phyloP scores from a whole-genome alignment of 1,140 invertebrate genomes.

The Drosophila fuyamai region DNA sequence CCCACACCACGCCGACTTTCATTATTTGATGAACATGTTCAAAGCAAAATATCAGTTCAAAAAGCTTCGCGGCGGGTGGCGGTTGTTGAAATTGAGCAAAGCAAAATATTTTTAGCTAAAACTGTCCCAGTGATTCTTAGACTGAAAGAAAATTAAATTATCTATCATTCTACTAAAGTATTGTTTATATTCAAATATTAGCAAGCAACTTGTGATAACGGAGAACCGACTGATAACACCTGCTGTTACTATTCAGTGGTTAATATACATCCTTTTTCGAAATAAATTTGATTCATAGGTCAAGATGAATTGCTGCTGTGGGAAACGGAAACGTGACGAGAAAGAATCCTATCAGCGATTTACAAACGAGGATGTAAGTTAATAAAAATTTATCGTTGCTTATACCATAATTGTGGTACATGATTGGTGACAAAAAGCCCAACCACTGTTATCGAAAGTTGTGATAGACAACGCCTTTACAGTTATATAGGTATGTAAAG shows the following conservation, averaged over 20 bases:
- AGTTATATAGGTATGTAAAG: slow-evolving; percentile 4
- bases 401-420: neutral
- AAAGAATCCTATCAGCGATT: slow-evolving; percentile 19
- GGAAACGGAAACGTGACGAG: slow-evolving; percentile 36
- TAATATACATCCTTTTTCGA: neutral
- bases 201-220: neutral
- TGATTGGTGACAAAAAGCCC: slow-evolving; percentile 1
- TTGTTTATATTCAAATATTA: slow-evolving; percentile 1
- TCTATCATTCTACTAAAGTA: neutral
- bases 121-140: neutral
- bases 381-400: neutral
- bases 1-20: slow-evolving; percentile 1
- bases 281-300: neutral
- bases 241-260: neutral
- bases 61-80: slow-evolving; percentile 33
- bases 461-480: neutral
- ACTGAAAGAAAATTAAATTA: slow-evolving; percentile 11
- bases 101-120: slow-evolving; percentile 31
- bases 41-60: slow-evolving; percentile 49
- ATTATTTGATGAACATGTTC: slow-evolving; percentile 23
- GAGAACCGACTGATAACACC: slow-evolving; percentile 7
- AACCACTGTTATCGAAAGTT: slow-evolving; percentile 2
- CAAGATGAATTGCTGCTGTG: slow-evolving; percentile 52
- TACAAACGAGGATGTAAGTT: slow-evolving; percentile 48
- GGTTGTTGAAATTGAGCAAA: slow-evolving; percentile 34